Base-by-base conservation (phyloP, 2,113 vertebrate species). In the Aythya baeri region DNA sequence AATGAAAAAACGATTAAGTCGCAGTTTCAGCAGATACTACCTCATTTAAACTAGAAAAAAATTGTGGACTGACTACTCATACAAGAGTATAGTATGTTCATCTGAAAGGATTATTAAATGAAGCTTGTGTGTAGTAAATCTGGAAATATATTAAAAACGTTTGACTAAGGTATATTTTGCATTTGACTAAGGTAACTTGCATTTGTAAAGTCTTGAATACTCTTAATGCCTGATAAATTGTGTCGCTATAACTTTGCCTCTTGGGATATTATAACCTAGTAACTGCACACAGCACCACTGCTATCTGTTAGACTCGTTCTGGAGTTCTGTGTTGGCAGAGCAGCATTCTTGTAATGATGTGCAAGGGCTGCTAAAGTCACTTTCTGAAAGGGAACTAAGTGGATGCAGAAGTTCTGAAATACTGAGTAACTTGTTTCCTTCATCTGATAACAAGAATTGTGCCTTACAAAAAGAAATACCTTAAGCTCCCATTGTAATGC, bases 401-500 rank as follows among this genome's bases (percentile, higher is more conserved):
- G 80, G 74, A 89, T 95, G 41, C 87, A 61, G 59, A 93, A 93
- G 90, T 96, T 96, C 78, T 97, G 88, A 83, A 94, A 67, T 96
- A 89, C 88, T 59, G 32, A 86, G 59, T 96, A 93, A 87, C 90
- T 93, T 93, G 72, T 96, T 95, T 97, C 89, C 92, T 95, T 96
- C 96, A 81, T n/a, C 93, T 97, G 73, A 84, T 96, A 96, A 90
- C 94, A 58, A 95, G 65, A 94, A 92, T 88, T 97, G 90, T 97
- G 79, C 91, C 94, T 97, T 95, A 82, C 89, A 50, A 92, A 97
- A 97, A 93, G 83, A 91, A 97, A 94, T 96, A 87, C 93, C 93
- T 97, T 96, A 93, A 94, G 76, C 85, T 97, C 94, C 97, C 97
- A 13, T 97, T 98, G 78, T 98, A 98, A 98, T 98, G 96, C 97